Base-by-base conservation (phyloP, 30 jellyfish, hydroid and myxozoan species). In the Chironex yamaguchii region DNA sequence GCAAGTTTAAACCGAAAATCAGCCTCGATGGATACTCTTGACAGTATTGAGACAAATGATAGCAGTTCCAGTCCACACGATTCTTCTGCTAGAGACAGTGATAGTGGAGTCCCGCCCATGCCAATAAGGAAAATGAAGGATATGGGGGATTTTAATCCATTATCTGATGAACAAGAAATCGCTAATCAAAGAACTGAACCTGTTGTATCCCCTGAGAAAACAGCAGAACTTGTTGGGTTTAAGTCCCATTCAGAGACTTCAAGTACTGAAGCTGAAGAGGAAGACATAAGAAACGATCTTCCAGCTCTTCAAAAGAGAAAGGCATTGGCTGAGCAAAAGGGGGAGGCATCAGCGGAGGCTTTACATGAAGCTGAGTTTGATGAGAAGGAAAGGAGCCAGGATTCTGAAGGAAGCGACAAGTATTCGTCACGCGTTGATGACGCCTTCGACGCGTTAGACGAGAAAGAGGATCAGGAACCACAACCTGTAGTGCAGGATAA, bases 101-200 rank as follows among this genome's bases (percentile, higher is more conserved):
- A 80, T 35, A 81, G 96, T 36, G 98, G 96, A 11, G 76, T 92
- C n/a, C 98, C 98, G 1, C 98, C 98, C 2, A 92, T 92, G 98
- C 98, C 98, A n/a, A 88, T 92, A 81, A 85, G 98, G 24, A 92
- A 88, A 86, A 86, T 92, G 97, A 92, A 92, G 62, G 98, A 92
- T 27, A 67, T 92, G 72, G 79, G 96, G 36, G 91, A 67, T 20
- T 95, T 74, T 58, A 87, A 73, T 24, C 69, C 71, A 28, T 22
- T 90, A 30, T 29, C 78, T 64, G 96, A 92, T 1, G 92, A 79
- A 20, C 80, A 93, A 36, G 91, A 87, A 48, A 79, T 88, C 30
- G 76, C 86, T 1, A 74, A 53, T 9, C 27, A 69, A 23, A 86
- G 76, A 33, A 26, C 87, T 12, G 97, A 92, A 53, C 81, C 87